Base-by-base conservation (phyloP, 1,140 invertebrate species). In the Drosophila sechellia region DNA sequence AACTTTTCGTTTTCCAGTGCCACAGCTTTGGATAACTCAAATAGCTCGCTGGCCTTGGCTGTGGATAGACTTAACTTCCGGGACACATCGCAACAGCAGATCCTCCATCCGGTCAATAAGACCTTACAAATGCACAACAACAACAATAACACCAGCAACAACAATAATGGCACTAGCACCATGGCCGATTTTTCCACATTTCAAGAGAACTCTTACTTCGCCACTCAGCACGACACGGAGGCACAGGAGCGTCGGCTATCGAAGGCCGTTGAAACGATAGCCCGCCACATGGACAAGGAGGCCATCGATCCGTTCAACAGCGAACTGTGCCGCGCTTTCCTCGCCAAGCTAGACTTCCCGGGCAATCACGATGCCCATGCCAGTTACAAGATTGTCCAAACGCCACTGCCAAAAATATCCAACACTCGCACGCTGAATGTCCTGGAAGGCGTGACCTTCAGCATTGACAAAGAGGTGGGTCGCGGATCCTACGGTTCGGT, bases 401-500 rank as follows among this genome's bases (percentile, higher is more conserved):
- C 87, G 15, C 81, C 74, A 55, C 66, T 92, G 68, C 91, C 92
- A 72, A 92, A 92, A 84, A 76, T 94, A 22, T 93, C 94, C 66
- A 90, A 93, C 40, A 93, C 92, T n/a, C 93, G 93, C 10, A 81
- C 92, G 4, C 79, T 94, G 20, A 92, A 77, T 53, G 92, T 94
- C 39, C 94, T 95, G 68, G 94, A 95, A 69, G 79, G 76, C 13
- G 68, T 92, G 3, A 94, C 93, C 75, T 96, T 95, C 81, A 94
- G 95, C 75, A 93, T 96, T 61, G 95, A 96, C 79, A 96, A 96
- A 92, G 94, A 95, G 92, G 93, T 96, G 77, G 96, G 96, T 6
- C 96, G 96, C 92, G 96, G 96, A 39, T 95, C 95, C 55, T 96
- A 95, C 77, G 95, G 96, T 31, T 95, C 94, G 12, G 95, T 96